phyloP scores from a whole-genome alignment of 2,113 vertebrate species.

The Notechis scutatus region DNA sequence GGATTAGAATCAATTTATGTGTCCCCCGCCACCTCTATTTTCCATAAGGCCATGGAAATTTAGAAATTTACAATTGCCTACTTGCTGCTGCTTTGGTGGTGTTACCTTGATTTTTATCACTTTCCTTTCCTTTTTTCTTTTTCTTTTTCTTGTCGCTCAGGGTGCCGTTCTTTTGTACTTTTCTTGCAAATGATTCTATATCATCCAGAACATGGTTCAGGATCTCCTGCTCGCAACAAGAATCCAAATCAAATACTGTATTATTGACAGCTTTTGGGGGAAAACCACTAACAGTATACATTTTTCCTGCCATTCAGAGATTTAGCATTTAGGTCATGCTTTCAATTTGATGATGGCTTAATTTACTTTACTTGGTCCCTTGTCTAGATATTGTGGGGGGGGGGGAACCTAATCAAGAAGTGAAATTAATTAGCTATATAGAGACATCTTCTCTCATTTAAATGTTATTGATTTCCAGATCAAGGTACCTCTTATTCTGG shows the following conservation, averaged over 20 bases:
- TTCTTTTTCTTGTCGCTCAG: slow-evolving; percentile 53
- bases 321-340: background rate
- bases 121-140: slow-evolving; percentile 59
- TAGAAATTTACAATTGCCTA: background rate
- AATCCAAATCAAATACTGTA: background rate
- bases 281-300: accelerated
- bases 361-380: background rate
- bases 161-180: slow-evolving; percentile 26
- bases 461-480: background rate
- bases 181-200: slow-evolving; percentile 73
- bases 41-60: background rate
- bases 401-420: background rate
- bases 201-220: slow-evolving; percentile 80
- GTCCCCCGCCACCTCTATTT: background rate
- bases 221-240: slow-evolving; percentile 72
- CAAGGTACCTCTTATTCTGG: background rate
- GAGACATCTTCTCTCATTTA: no score
- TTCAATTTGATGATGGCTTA: background rate
- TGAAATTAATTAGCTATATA: background rate
- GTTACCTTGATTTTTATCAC: slow-evolving; percentile 41
- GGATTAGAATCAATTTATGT: background rate
- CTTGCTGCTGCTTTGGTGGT: background rate
- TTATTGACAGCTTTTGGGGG: background rate
- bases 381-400: background rate
- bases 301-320: background rate